Percentiles rank a stretch among this genome's conserved stretches.
These are phyloP conservation scores for Gasterosteus nipponicus DNA, from an alignment of 2,113 vertebrate genomes.

Conservation along the genomic window DNA sequence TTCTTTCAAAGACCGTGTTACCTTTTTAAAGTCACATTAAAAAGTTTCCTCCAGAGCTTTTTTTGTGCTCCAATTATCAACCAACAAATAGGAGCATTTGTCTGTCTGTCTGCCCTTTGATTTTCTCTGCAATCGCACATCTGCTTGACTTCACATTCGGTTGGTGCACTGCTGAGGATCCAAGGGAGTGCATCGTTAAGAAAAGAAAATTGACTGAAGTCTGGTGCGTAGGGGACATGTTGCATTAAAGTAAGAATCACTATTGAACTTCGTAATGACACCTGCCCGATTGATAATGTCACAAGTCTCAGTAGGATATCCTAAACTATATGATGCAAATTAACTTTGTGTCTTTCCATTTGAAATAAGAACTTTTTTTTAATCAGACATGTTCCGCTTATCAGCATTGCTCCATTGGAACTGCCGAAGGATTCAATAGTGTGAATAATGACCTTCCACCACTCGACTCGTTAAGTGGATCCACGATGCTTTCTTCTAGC, in stretches of 20 bases:
- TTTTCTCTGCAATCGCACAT: not conserved
- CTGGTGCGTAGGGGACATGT: not conserved
- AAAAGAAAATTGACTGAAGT: not conserved
- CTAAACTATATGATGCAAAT: slow-evolving; percentile 9
- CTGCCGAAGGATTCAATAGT: slow-evolving; percentile 9
- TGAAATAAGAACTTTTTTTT: slow-evolving; percentile 12
- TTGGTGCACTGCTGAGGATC: not conserved
- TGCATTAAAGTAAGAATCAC: slow-evolving; percentile 5
- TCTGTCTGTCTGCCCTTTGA: not conserved
- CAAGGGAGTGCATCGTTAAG: not conserved
- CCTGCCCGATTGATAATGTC: too few relatives aligned
- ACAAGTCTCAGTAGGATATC: too few relatives aligned
- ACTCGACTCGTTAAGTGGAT: not conserved
- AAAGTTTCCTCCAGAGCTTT: not conserved
- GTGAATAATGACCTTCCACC: slow-evolving; percentile 29
- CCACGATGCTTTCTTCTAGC: not conserved
- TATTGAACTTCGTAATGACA: slow-evolving; percentile 15
- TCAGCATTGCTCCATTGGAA: not conserved
- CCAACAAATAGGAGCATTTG: not conserved
- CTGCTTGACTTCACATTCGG: not conserved
- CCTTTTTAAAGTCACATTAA: not conserved
- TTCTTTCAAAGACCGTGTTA: not conserved
- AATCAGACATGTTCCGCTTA: slow-evolving; percentile 1
- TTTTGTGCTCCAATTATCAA: not conserved
- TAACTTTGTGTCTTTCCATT: not conserved